These are phyloP conservation scores for Acomys russatus DNA, from an alignment of 2,797 vertebrate genomes.

Conservation along the genomic window DNA sequence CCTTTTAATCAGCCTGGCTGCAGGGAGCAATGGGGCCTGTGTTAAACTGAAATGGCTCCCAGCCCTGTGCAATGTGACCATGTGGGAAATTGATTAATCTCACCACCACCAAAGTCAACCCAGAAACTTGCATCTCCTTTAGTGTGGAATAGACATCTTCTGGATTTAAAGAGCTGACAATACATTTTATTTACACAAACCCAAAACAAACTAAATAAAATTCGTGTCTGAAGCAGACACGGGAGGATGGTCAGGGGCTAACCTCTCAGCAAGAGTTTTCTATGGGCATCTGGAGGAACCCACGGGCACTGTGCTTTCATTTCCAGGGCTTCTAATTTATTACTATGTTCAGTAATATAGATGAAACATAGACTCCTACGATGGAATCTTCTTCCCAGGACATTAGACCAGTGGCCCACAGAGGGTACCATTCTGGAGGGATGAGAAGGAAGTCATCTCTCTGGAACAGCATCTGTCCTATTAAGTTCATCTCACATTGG, in stretches of 20 bases:
- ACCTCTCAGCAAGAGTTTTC: background rate
- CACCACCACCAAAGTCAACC: background rate
- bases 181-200: background rate
- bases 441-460: background rate
- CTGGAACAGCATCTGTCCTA: background rate
- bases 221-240: background rate
- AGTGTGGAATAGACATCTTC: background rate
- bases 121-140: background rate
- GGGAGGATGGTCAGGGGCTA: background rate
- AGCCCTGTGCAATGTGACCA: background rate
- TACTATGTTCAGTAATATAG: background rate
- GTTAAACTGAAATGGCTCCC: accelerated
- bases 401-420: background rate
- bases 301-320: background rate
- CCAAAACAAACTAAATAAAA: constrained; percentile 16
- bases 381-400: background rate
- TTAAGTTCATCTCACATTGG: accelerated
- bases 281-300: background rate
- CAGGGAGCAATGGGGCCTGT: background rate
- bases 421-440: background rate
- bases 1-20: background rate
- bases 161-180: constrained; percentile 50
- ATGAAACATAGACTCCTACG: background rate
- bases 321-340: background rate
- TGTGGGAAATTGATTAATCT: background rate